These are phyloP conservation scores for Procambarus virginalis DNA, from an alignment of 1,140 invertebrate species.

Conservation along the genomic window DNA sequence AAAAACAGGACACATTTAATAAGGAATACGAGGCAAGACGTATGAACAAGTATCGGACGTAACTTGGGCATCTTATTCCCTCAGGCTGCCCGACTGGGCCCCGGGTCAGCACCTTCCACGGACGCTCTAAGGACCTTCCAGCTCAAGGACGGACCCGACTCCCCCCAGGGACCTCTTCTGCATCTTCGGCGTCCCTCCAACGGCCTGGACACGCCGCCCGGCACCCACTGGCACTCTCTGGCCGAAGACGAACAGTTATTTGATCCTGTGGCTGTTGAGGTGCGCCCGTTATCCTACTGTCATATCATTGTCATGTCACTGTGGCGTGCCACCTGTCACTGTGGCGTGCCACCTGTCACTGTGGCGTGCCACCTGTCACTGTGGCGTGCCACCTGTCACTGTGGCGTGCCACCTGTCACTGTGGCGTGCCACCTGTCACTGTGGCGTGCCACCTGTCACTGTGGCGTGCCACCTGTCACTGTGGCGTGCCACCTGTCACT, in stretches of 20 bases:
- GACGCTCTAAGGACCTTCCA: not conserved
- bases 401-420: no score
- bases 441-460: no score
- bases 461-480: no score
- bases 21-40: not conserved
- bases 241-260: not conserved
- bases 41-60: no score
- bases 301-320: no score
- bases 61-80: not conserved
- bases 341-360: no score
- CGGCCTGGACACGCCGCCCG: not conserved
- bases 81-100: not conserved
- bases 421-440: no score
- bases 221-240: not conserved
- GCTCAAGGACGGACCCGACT: not conserved
- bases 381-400: no score
- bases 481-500: no score
- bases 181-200: not conserved
- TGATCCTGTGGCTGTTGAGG: not conserved
- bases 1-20: no score
- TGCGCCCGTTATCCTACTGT: not conserved
- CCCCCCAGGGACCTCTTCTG: not conserved
- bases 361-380: no score
- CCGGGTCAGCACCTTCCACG: not conserved
- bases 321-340: no score